These are phyloP conservation scores for Clarias batrachus DNA, from an alignment of 2,113 vertebrate genomes.

Conservation along the genomic window DNA sequence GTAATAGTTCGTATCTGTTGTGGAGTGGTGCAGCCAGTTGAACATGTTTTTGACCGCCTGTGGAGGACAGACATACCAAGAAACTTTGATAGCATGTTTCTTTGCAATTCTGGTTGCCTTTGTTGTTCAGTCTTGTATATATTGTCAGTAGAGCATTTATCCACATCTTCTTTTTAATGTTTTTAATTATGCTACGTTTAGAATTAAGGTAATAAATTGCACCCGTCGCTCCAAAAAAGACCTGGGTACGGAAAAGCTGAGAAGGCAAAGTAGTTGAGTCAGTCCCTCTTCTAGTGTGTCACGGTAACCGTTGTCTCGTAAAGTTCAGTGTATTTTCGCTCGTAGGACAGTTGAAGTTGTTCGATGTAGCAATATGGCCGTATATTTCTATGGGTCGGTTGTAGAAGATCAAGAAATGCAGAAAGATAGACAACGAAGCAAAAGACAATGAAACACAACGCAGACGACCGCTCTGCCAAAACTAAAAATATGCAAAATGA, in stretches of 20 bases:
- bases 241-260: slow-evolving; percentile 26
- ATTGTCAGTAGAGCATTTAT: not conserved
- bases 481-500: slow-evolving; percentile 67
- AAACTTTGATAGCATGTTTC: slow-evolving; percentile 21
- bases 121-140: not conserved
- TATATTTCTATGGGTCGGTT: slow-evolving; percentile 56
- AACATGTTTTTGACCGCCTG: slow-evolving; percentile 80
- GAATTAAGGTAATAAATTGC: not conserved
- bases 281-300: not conserved
- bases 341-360: slow-evolving; percentile 51
- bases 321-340: slow-evolving; percentile 54
- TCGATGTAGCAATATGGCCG: slow-evolving; percentile 52
- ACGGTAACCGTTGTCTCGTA: slow-evolving; percentile 56
- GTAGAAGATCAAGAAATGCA: slow-evolving; percentile 63
- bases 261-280: slow-evolving; percentile 36
- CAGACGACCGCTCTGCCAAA: slow-evolving; percentile 61
- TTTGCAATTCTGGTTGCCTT: not conserved
- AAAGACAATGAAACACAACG: slow-evolving; percentile 68
- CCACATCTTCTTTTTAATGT: not conserved
- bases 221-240: not conserved
- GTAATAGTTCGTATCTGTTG: slow-evolving; percentile 70
- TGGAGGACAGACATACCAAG: slow-evolving; percentile 64
- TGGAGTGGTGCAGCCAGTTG: slow-evolving; percentile 82
- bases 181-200: not conserved
- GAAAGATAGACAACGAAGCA: slow-evolving; percentile 66